Evolutionary conservation across 2,888 invertebrate genomes (phyloP).

Genomic region (Hedychridium roseum): DNA sequence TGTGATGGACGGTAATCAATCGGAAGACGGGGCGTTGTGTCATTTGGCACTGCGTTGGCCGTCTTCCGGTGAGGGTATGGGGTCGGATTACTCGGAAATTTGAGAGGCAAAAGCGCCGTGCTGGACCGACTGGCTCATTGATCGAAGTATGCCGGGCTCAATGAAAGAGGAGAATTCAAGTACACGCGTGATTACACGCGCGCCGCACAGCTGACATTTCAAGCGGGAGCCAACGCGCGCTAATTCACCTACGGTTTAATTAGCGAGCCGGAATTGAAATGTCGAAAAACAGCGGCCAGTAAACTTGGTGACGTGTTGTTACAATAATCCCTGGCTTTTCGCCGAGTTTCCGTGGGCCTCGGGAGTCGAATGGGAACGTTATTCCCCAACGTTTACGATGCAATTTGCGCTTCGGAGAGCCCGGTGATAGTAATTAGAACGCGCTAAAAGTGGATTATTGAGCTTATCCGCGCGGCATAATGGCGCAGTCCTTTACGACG

Average conservation of each 20-base stretch:
- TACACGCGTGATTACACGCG: conserved; percentile 21
- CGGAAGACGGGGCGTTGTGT: too few species aligned
- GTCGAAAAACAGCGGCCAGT: too few species aligned
- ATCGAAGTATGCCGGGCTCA: conserved; percentile 4
- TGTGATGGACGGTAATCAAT: too few species aligned
- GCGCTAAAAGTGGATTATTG: conserved; percentile 42
- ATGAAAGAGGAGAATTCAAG: conserved; percentile 7
- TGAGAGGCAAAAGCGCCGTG: conserved; percentile 21
- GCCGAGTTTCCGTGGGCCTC: too few species aligned
- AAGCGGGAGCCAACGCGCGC: too few species aligned
- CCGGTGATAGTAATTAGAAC: conserved; percentile 37
- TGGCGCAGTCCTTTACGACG: neutral
- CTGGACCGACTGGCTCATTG: conserved; percentile 1
- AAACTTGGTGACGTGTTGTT: too few species aligned
- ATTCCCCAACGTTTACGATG: conserved; percentile 29
- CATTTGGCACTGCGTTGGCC: conserved; percentile 1
- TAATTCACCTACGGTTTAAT: too few species aligned
- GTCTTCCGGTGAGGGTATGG: neutral
- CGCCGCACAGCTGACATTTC: conserved; percentile 29
- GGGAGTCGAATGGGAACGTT: too few species aligned
- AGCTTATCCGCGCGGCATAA: neutral
- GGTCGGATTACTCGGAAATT: conserved; percentile 30
- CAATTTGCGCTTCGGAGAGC: conserved; percentile 14
- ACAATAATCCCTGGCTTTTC: too few species aligned
- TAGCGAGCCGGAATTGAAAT: too few species aligned